Conservation (phyloP, 2,113 vertebrate species). For the Todiramphus saurophagus region DNA sequence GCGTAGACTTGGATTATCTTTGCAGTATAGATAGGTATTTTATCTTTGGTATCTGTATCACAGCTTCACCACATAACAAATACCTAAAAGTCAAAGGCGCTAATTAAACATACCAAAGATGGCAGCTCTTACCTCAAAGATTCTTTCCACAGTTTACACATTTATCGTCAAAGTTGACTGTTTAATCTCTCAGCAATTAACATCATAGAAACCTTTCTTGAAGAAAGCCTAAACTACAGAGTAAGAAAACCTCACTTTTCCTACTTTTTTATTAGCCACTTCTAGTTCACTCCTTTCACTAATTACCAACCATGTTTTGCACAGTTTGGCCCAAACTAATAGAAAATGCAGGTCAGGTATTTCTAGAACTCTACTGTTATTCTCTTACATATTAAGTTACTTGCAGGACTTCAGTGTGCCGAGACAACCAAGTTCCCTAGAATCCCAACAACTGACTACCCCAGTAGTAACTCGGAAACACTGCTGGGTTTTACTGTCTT, state of each 20-base stretch:
- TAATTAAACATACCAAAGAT: neutral
- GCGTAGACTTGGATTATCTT: neutral
- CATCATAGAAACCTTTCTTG: neutral
- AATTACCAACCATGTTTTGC: neutral
- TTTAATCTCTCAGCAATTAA: neutral
- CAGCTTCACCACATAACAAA: neutral
- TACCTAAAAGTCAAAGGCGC: neutral
- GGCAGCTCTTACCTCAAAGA: neutral
- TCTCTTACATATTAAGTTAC: neutral
- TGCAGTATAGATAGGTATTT: neutral
- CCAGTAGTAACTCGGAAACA: neutral
- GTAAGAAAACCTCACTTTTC: neutral
- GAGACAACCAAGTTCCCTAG: neutral
- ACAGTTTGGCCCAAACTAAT: neutral
- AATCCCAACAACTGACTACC: neutral
- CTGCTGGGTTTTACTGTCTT: neutral
- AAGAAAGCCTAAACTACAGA: neutral
- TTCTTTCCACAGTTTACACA: conserved; percentile 13
- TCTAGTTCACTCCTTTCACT: neutral
- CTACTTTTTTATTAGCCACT: neutral
- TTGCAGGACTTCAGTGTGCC: neutral
- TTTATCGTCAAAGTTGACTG: neutral
- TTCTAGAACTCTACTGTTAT: neutral
- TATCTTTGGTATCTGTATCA: neutral
- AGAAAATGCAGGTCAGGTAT: neutral